Evolutionary conservation across 2,113 vertebrate species (phyloP).

Genomic region (Maccullochella peelii): DNA sequence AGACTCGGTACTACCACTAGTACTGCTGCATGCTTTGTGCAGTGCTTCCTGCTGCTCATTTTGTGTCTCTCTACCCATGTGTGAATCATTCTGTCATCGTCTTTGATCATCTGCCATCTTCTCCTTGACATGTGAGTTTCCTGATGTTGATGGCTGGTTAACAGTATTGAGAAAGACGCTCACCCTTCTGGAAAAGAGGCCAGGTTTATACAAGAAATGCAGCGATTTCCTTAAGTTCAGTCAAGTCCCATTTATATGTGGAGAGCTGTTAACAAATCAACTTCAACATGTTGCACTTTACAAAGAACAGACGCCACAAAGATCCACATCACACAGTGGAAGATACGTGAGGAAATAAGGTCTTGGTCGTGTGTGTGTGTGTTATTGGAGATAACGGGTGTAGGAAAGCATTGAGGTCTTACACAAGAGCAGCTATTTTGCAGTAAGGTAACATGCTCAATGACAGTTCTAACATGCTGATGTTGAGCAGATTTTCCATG

Average conservation of each 20-base stretch:
- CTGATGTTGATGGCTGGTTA: conserved; percentile 14
- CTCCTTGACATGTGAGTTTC: conserved; percentile 26
- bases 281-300: neutral
- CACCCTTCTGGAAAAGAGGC: conserved; percentile 10
- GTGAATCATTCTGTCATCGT: conserved; percentile 14
- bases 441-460: neutral
- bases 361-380: neutral
- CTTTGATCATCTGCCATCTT: conserved; percentile 13
- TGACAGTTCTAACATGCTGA: neutral
- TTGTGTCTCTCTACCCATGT: neutral
- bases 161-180: conserved; percentile 2
- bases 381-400: neutral
- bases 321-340: neutral
- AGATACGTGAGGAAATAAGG: conserved; percentile 9
- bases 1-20: neutral
- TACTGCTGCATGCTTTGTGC: neutral
- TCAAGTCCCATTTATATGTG: conserved; percentile 38
- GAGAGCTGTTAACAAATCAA: conserved; percentile 3
- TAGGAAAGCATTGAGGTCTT: neutral
- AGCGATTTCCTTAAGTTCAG: conserved; percentile 18
- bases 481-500: neutral
- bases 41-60: neutral
- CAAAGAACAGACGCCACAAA: neutral
- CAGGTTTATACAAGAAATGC: conserved; percentile 12
- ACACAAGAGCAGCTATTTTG: too few species aligned